Conservation (phyloP, 2,113 vertebrate species). For the Madoqua kirkii region DNA sequence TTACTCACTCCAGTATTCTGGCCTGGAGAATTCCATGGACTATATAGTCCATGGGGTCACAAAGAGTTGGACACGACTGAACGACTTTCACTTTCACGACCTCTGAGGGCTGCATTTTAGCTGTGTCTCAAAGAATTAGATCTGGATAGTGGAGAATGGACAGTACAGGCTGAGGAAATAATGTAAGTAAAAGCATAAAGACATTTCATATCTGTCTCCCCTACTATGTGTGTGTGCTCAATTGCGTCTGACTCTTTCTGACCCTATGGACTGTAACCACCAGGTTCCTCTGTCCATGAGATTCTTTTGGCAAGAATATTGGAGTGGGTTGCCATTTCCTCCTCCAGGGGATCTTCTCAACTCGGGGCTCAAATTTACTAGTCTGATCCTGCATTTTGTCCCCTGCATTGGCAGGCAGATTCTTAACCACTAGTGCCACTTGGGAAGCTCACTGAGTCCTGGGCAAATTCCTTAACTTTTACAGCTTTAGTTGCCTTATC, state of each 20-base stretch:
- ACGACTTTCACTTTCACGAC: background rate
- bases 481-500: background rate
- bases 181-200: background rate
- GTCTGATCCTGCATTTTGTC: background rate
- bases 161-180: constrained; percentile 8
- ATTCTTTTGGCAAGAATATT: background rate
- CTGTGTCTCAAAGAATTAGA: background rate
- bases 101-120: background rate
- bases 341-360: background rate
- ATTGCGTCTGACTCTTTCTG: background rate
- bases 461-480: background rate
- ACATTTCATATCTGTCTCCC: background rate
- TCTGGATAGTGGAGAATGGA: background rate
- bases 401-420: background rate
- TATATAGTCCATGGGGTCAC: background rate
- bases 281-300: background rate
- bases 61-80: background rate
- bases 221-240: background rate
- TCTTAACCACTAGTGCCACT: background rate
- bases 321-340: background rate
- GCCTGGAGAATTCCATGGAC: background rate
- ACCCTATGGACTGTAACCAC: background rate
- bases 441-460: background rate
- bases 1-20: background rate
- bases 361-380: background rate